These are phyloP conservation scores for Cosmopolites sordidus DNA, from an alignment of 2,888 invertebrate species.

Conservation along the genomic window DNA sequence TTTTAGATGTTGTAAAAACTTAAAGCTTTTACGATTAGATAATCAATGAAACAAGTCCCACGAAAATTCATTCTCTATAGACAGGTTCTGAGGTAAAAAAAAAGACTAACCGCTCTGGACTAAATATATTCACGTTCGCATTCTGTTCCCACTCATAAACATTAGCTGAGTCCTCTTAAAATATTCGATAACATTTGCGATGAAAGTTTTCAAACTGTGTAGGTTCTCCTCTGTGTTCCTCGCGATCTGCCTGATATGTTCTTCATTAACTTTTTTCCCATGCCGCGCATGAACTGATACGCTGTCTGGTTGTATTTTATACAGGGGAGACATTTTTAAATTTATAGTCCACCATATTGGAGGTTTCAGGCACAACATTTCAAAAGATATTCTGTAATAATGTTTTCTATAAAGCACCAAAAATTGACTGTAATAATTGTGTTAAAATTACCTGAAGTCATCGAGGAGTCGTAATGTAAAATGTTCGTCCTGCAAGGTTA, in stretches of 20 bases:
- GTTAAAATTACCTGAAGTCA: slow-evolving; percentile 23
- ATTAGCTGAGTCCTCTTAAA: slow-evolving; percentile 12
- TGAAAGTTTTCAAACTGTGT: slow-evolving; percentile 20
- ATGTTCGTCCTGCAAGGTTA: slow-evolving; percentile 15
- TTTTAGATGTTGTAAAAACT: no score
- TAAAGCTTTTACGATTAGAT: no score
- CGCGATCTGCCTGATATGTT: slow-evolving; percentile 23
- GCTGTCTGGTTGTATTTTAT: slow-evolving; percentile 15
- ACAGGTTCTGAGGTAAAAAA: no score
- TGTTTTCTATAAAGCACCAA: no score
- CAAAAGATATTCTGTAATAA: slow-evolving; percentile 24
- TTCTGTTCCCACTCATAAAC: not conserved
- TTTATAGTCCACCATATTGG: slow-evolving; percentile 27
- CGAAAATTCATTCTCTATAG: no score
- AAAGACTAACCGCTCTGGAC: no score
- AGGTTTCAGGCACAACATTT: slow-evolving; percentile 16
- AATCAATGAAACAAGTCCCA: no score
- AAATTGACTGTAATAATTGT: no score
- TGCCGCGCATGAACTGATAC: slow-evolving; percentile 12
- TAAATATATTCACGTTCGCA: no score
- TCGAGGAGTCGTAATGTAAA: slow-evolving; percentile 18
- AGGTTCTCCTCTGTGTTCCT: slow-evolving; percentile 18
- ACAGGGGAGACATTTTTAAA: slow-evolving; percentile 12
- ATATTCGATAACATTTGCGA: slow-evolving; percentile 22
- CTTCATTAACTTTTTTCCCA: slow-evolving; percentile 19